These are phyloP conservation scores for Fukomys damarensis DNA, from an alignment of 2,113 vertebrate genomes.

Conservation along the genomic window DNA sequence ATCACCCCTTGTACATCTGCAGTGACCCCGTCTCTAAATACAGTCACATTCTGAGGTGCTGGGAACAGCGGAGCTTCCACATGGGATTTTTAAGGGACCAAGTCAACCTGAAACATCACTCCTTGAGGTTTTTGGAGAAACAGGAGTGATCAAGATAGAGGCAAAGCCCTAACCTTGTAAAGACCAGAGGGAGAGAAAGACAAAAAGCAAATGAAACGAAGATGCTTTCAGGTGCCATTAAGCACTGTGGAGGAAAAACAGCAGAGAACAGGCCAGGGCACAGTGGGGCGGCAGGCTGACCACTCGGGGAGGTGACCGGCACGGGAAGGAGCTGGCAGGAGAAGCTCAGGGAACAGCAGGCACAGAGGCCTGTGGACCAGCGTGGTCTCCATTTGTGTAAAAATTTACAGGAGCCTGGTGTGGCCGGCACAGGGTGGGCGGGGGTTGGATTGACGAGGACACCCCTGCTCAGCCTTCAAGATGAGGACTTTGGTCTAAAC, in stretches of 20 bases:
- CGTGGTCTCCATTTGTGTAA: background rate
- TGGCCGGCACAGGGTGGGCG: background rate
- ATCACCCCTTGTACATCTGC: background rate
- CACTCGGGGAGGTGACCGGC: background rate
- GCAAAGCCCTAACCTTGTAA: background rate
- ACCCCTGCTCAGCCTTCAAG: rapidly evolving
- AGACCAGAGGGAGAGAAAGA: background rate
- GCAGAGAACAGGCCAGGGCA: background rate
- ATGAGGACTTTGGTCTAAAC: background rate
- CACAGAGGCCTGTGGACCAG: background rate
- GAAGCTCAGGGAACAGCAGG: background rate
- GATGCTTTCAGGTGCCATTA: background rate
- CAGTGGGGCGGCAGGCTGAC: background rate
- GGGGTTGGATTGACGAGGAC: background rate
- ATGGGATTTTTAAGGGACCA: background rate
- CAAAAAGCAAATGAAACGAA: background rate
- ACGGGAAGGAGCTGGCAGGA: background rate
- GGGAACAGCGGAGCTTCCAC: background rate
- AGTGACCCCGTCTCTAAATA: background rate
- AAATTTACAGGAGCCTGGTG: background rate
- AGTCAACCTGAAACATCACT: background rate
- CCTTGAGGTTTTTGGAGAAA: background rate
- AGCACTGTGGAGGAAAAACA: background rate
- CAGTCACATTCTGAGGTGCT: background rate
- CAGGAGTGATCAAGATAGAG: background rate